Base-by-base conservation (phyloP, 2,113 vertebrate species). In the Zosterops borbonicus region DNA sequence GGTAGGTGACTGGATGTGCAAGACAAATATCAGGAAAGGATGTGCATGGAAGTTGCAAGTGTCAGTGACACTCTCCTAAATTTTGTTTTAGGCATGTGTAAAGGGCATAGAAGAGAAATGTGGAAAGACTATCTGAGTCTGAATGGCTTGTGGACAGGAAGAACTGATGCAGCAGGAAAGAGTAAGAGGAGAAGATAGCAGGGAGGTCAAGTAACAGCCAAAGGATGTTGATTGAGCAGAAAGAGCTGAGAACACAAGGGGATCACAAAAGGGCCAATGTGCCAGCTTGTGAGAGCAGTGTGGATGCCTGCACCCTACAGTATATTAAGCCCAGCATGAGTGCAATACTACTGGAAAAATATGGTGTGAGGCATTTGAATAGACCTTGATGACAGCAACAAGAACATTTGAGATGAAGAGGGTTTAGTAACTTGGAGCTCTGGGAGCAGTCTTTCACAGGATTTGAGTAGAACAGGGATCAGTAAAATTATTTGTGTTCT, bases 301-400 rank as follows among this genome's bases (percentile, higher is more conserved):
- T 11, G 27, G 41, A n/a, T 18, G 69, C 9, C 35, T 3, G 7
- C 33, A 56, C 25, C 33, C 24, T 39, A 21, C 11, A 22, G 28
- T 11, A 15, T 9, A 41, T 8, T 24, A 60, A 50, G 15, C 8
- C 9, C 37, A 53, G 13, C 7, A n/a, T 0, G 0, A 22, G 16
- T 37, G 23, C 13, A 88, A 42, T 9, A 27, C 11, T 21, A 42
- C 25, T 77, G 46, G 20, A 83, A 80, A 94, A 59, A 14, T 12
- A 23, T 2, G 14, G 27, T 31, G 42, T 1, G 2, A 68, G 14
- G 33, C 9, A 15, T 84, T 87, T 67, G 67, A 83, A 56, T 17
- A 64, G 25, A 20, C 7, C 20, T 71, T 44, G 25, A 31, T 35
- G 44, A 81, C 60, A 62, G 35, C 64, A 59, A 33, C 14, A 46